phyloP scores from a whole-genome alignment of 1,140 invertebrate species.

The Leguminivora glycinivorella region DNA sequence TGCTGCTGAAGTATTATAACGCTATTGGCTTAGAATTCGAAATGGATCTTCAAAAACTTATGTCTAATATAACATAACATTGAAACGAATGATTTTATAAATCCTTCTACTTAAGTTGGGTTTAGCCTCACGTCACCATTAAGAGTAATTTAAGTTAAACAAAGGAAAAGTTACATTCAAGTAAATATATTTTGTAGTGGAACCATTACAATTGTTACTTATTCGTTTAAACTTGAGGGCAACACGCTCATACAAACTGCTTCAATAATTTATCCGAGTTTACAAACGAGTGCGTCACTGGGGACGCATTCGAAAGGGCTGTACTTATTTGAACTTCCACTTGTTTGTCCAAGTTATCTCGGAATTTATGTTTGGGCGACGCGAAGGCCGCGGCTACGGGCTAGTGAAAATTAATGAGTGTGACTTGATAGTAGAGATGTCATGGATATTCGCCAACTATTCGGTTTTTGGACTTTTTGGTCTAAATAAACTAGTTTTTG shows the following conservation, averaged over 20 bases:
- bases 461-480: no score
- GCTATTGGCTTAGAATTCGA: no score
- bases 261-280: slow-evolving; percentile 47
- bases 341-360: slow-evolving; percentile 69
- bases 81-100: no score
- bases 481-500: no score
- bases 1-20: no score
- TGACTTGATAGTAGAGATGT: no score
- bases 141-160: background rate
- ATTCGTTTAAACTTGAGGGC: background rate
- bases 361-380: slow-evolving; percentile 62
- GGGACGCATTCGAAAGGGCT: slow-evolving; percentile 63
- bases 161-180: background rate
- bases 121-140: background rate
- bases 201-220: background rate
- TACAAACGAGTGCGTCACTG: slow-evolving; percentile 50
- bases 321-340: slow-evolving; percentile 64
- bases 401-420: slow-evolving; percentile 67
- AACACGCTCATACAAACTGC: slow-evolving; percentile 26
- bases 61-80: no score
- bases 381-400: slow-evolving; percentile 50
- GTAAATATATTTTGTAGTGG: background rate
- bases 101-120: no score
- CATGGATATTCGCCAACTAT: no score
- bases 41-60: no score